phyloP scores from a whole-genome alignment of 2,113 vertebrate genomes.

The Tapirus terrestris region DNA sequence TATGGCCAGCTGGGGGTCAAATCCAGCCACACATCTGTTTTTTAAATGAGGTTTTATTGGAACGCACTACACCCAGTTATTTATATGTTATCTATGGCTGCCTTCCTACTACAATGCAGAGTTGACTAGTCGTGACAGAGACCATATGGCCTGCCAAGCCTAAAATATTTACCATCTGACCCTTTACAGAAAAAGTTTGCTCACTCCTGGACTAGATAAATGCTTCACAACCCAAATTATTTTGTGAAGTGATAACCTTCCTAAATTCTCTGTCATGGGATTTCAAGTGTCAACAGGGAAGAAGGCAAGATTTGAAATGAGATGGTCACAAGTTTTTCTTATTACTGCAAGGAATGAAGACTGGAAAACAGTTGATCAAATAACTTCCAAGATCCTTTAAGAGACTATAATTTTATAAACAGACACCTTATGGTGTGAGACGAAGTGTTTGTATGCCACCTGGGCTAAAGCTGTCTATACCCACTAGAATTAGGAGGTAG shows the following conservation, averaged over 20 bases:
- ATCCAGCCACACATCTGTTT: neutral
- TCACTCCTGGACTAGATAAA: neutral
- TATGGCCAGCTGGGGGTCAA: neutral
- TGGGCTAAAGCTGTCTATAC: neutral
- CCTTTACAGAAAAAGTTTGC: slow-evolving; percentile 17
- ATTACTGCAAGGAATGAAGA: slow-evolving; percentile 28
- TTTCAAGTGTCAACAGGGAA: slow-evolving; percentile 21
- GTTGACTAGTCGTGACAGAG: slow-evolving; percentile 24
- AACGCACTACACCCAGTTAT: neutral
- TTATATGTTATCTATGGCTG: neutral
- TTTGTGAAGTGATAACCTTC: slow-evolving; percentile 19
- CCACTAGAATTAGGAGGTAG: neutral
- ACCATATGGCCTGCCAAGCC: neutral
- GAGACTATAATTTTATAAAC: slow-evolving; percentile 38
- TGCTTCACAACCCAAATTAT: slow-evolving; percentile 8
- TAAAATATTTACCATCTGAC: neutral
- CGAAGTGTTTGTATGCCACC: neutral
- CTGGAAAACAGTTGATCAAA: slow-evolving; percentile 42
- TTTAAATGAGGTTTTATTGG: slow-evolving; percentile 34
- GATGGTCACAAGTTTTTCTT: slow-evolving; percentile 16
- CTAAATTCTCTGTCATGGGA: neutral
- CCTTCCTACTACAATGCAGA: neutral
- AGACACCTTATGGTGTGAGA: neutral
- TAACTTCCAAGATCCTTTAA: slow-evolving; percentile 22
- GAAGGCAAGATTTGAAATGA: neutral